Percentiles rank a stretch among this genome's conserved stretches.
phyloP scores from a whole-genome alignment of 2,113 vertebrate species.

The Myotis davidii region DNA sequence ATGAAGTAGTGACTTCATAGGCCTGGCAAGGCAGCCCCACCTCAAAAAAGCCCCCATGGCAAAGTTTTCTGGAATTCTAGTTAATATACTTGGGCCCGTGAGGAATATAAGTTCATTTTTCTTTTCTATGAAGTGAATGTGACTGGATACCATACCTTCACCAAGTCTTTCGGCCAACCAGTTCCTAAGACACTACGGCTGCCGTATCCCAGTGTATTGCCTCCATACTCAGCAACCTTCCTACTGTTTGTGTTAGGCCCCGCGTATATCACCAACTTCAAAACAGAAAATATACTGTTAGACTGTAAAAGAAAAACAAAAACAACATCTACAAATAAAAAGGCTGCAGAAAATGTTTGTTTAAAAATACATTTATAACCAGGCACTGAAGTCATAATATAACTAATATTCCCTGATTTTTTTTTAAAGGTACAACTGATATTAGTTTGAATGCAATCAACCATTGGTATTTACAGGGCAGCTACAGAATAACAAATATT shows the following conservation, averaged over 20 bases:
- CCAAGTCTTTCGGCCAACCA: constrained; percentile 99
- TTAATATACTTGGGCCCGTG: constrained; percentile 46
- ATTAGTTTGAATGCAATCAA: background rate
- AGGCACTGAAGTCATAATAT: constrained; percentile 50
- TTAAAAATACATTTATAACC: constrained; percentile 68
- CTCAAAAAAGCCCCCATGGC: constrained; percentile 2
- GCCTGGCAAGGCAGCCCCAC: background rate
- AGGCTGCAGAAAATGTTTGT: constrained; percentile 72
- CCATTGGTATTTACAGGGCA: constrained; percentile 40
- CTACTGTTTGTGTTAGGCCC: constrained; percentile 99
- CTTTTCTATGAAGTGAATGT: constrained; percentile 72
- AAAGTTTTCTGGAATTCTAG: background rate
- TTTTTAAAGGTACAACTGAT: background rate
- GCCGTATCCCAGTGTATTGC: constrained; percentile 98
- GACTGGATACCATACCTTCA: constrained; percentile 91
- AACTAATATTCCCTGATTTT: constrained; percentile 30
- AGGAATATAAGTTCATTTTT: constrained; percentile 39
- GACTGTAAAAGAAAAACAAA: constrained; percentile 89
- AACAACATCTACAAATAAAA: constrained; percentile 88
- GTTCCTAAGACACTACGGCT: constrained; percentile 99
- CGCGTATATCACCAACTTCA: constrained; percentile 98
- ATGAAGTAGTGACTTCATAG: background rate
- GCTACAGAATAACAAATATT: constrained; percentile 36
- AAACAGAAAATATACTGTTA: constrained; percentile 89
- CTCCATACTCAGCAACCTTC: constrained; percentile 98